Conservation (phyloP, 2,888 invertebrate species). For the Pseudococcus longispinus region DNA sequence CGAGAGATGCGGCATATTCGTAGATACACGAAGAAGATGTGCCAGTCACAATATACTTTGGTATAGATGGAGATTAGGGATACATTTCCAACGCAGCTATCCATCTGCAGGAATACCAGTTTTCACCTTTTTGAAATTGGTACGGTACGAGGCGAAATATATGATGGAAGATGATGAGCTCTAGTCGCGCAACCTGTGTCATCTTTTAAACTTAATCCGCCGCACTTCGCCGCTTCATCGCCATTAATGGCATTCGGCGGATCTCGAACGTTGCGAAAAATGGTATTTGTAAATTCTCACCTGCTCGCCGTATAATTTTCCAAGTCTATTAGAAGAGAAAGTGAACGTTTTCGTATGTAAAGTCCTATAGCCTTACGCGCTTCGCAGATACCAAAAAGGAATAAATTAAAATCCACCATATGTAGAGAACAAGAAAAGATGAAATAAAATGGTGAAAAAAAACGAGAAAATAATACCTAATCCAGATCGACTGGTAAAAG, state of each 20-base stretch:
- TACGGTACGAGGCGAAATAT: not conserved
- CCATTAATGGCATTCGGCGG: not conserved
- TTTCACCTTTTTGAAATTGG: not conserved
- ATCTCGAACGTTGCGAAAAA: not conserved
- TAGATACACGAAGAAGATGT: not conserved
- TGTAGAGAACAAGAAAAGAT: not conserved
- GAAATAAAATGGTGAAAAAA: not conserved
- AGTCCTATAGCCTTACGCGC: not conserved
- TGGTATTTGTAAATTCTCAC: not conserved
- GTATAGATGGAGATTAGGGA: not conserved
- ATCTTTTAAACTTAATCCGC: not conserved
- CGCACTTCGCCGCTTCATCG: too few species aligned
- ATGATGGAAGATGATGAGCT: not conserved
- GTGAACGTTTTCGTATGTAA: not conserved
- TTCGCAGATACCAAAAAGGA: not conserved
- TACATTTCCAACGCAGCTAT: not conserved
- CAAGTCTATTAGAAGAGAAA: not conserved
- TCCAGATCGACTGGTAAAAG: not conserved
- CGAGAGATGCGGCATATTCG: too few species aligned
- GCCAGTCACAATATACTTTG: not conserved
- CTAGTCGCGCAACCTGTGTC: not conserved
- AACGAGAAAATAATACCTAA: not conserved
- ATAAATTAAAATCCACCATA: not conserved
- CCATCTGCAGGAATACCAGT: not conserved
- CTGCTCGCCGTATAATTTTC: not conserved